These are phyloP conservation scores for Chionoecetes opilio DNA, from an alignment of 1,140 invertebrate species.

Conservation along the genomic window DNA sequence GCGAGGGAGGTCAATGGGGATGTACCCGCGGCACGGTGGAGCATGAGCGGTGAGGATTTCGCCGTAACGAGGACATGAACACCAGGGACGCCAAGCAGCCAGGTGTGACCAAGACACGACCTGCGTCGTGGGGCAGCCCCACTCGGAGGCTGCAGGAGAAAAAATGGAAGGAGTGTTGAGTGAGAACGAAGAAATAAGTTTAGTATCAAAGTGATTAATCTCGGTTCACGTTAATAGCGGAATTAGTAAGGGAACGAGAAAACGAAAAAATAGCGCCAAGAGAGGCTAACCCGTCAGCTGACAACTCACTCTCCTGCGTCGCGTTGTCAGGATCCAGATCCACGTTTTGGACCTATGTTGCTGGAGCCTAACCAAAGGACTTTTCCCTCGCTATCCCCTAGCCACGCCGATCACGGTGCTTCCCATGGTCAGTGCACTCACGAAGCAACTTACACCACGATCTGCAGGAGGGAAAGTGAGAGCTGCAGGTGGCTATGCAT, in stretches of 20 bases:
- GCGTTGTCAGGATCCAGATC: not conserved
- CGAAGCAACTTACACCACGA: not conserved
- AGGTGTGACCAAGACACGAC: slow-evolving; percentile 34
- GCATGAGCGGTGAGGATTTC: slow-evolving; percentile 62
- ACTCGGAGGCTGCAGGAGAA: slow-evolving; percentile 9
- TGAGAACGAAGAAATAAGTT: no score
- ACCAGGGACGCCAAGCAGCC: slow-evolving; percentile 56
- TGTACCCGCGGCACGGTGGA: slow-evolving; percentile 56
- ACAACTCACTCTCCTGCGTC: slow-evolving; percentile 22
- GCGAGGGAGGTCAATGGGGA: slow-evolving; percentile 64
- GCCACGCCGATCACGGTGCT: not conserved
- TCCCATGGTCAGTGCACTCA: not conserved
- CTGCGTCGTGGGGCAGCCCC: slow-evolving; percentile 31
- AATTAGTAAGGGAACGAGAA: no score
- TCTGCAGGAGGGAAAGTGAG: not conserved
- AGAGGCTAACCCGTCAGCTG: not conserved
- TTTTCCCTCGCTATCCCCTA: not conserved
- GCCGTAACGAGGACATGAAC: slow-evolving; percentile 58
- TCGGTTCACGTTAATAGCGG: no score
- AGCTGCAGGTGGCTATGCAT: not conserved
- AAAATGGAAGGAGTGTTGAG: not conserved
- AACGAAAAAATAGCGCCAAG: not conserved
- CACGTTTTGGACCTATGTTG: not conserved
- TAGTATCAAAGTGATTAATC: no score
- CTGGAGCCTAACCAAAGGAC: not conserved